A percentile compares a stretch with the other conserved stretches of the same genome.
These are phyloP conservation scores for Eptatretus burgeri DNA, from an alignment of 2,113 vertebrate genomes.

Conservation along the genomic window DNA sequence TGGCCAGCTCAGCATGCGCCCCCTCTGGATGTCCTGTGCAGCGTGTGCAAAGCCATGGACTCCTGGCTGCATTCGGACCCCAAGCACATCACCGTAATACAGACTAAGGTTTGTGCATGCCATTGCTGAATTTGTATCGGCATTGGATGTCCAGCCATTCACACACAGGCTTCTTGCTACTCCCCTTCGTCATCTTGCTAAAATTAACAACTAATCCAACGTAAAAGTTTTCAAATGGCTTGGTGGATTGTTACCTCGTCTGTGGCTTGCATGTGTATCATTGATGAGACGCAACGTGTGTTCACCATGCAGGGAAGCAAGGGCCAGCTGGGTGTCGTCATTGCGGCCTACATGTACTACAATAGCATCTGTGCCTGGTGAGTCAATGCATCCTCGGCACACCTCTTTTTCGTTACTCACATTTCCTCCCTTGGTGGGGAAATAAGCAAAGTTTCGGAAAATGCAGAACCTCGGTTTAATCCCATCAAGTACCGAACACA, in stretches of 20 bases:
- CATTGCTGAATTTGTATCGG: neutral
- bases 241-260: no score
- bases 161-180: no score
- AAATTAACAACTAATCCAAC: no score
- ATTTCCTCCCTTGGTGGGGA: no score
- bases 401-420: neutral
- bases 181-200: no score
- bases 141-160: no score
- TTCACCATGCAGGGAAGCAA: constrained; percentile 44
- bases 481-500: no score
- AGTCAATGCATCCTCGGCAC: constrained; percentile 7
- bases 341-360: constrained; percentile 92
- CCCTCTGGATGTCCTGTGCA: constrained; percentile 64
- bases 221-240: no score
- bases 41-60: constrained; percentile 84
- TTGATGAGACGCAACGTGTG: neutral
- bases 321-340: constrained; percentile 65
- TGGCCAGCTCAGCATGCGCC: constrained; percentile 85
- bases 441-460: no score
- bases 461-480: no score
- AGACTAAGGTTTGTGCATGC: constrained; percentile 41
- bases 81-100: constrained; percentile 58
- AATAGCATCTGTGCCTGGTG: constrained; percentile 97
- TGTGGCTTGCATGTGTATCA: no score
- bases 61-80: constrained; percentile 56